Percentiles rank a stretch among this genome's conserved stretches.
Evolutionary conservation across 2,888 invertebrate genomes (phyloP).

Genomic region (Sinodicranocentrus sp.): DNA sequence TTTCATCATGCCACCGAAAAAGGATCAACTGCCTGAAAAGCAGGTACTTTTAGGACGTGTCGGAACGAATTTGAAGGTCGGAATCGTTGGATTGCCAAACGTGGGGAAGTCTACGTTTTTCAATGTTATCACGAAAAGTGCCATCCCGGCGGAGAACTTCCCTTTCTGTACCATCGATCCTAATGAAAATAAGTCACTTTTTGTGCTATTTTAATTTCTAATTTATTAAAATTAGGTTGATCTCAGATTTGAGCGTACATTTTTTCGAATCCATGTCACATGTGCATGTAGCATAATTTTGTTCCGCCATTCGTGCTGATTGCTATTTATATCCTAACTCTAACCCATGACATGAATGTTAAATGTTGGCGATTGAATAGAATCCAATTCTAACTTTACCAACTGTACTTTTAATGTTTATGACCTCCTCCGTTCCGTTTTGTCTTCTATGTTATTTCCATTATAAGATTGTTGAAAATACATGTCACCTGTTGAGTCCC

Average conservation of each 20-base stretch:
- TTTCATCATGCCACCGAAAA: slow-evolving; percentile 89
- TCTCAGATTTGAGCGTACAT: too few relatives aligned
- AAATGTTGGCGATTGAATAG: not conserved
- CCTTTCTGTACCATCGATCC: slow-evolving; percentile 99
- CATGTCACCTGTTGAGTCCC: too few relatives aligned
- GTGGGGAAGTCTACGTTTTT: slow-evolving; percentile 99
- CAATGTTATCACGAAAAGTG: slow-evolving; percentile 98
- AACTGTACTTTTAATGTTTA: too few relatives aligned
- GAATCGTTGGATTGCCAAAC: slow-evolving; percentile 94
- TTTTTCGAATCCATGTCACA: too few relatives aligned
- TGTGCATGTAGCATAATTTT: too few relatives aligned
- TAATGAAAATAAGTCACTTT: slow-evolving; percentile 88
- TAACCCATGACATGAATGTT: not conserved
- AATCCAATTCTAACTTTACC: too few relatives aligned
- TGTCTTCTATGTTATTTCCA: too few relatives aligned
- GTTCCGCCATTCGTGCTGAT: too few relatives aligned
- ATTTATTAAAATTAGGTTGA: slow-evolving; percentile 76
- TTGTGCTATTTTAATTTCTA: slow-evolving; percentile 77
- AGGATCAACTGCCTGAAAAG: slow-evolving; percentile 89
- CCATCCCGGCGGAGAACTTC: slow-evolving; percentile 98
- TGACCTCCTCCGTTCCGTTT: too few relatives aligned
- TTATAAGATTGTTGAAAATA: too few relatives aligned
- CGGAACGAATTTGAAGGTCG: slow-evolving; percentile 97
- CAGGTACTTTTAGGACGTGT: slow-evolving; percentile 96
- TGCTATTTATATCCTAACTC: too few relatives aligned